These are phyloP conservation scores for Toxostoma redivivum DNA, from an alignment of 2,113 vertebrate species.

Conservation along the genomic window DNA sequence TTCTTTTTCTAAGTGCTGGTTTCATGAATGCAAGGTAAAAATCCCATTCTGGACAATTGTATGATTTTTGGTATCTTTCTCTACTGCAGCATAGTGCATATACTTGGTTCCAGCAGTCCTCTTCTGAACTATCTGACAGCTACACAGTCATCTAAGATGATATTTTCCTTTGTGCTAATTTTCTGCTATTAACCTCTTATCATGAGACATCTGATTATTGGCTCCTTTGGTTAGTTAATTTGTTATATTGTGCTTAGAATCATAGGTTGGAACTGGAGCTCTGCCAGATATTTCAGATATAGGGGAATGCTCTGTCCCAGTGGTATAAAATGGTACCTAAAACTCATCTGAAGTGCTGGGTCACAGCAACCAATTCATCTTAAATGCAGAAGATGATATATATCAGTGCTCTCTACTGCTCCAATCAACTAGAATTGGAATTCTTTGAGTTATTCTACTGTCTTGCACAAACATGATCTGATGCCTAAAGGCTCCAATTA, in stretches of 20 bases:
- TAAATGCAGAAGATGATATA: background rate
- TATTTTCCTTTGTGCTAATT: conserved; percentile 13
- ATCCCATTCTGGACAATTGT: background rate
- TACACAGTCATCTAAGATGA: background rate
- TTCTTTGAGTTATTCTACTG: background rate
- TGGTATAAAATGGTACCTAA: background rate
- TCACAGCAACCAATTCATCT: background rate
- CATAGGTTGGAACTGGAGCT: background rate
- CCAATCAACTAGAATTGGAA: background rate
- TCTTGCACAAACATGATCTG: conserved; percentile 26
- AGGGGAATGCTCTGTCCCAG: background rate
- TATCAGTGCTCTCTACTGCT: background rate
- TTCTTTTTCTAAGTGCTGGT: background rate
- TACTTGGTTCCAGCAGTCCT: background rate
- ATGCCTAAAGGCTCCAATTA: conserved; percentile 19
- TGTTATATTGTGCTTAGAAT: background rate
- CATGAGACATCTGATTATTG: background rate
- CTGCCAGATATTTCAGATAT: background rate
- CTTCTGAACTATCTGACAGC: background rate
- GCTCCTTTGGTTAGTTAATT: background rate
- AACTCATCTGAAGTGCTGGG: background rate
- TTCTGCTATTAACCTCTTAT: background rate
- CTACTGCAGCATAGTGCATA: background rate
- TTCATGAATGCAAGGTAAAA: background rate
- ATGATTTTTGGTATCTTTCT: background rate